Conservation (phyloP, 1,140 invertebrate genomes). For the Drosophila subpulchrella region DNA sequence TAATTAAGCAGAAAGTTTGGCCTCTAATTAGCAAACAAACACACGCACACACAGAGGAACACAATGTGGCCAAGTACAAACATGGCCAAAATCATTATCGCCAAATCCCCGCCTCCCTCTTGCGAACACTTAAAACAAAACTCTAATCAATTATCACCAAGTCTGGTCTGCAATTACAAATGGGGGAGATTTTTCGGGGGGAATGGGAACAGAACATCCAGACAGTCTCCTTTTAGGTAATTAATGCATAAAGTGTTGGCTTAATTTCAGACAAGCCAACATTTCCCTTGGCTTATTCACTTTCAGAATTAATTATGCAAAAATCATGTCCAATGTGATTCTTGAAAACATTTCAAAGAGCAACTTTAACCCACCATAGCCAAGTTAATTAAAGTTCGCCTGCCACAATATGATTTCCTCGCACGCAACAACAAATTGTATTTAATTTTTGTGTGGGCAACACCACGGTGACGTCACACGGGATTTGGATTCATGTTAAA, state of each 20-base stretch:
- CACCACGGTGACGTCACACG: slow-evolving; percentile 61
- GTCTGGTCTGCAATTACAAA: slow-evolving; percentile 38
- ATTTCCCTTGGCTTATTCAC: slow-evolving; percentile 3
- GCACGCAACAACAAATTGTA: slow-evolving; percentile 35
- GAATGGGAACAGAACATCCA: not conserved
- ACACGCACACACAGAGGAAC: slow-evolving; percentile 13
- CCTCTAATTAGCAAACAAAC: slow-evolving; percentile 69
- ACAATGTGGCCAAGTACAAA: slow-evolving; percentile 31
- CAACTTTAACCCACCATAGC: not conserved
- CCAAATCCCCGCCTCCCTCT: not conserved
- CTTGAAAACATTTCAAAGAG: slow-evolving; percentile 13
- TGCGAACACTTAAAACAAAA: slow-evolving; percentile 41
- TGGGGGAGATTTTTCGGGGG: not conserved
- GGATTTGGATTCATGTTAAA: slow-evolving; percentile 63
- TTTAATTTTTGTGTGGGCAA: slow-evolving; percentile 26
- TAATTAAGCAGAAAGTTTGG: slow-evolving; percentile 79
- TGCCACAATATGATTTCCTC: slow-evolving; percentile 37
- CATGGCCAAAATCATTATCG: slow-evolving; percentile 49
- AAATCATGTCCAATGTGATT: slow-evolving; percentile 23
- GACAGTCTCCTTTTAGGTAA: slow-evolving; percentile 3
- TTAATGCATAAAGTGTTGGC: slow-evolving; percentile 10
- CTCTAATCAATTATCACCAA: slow-evolving; percentile 71
- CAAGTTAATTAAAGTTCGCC: slow-evolving; percentile 35
- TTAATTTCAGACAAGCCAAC: slow-evolving; percentile 1
- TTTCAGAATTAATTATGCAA: slow-evolving; percentile 24